A percentile compares a stretch with the other conserved stretches of the same genome.
Conservation (phyloP, 1,140 invertebrate species). For the Ectropis grisescens region DNA sequence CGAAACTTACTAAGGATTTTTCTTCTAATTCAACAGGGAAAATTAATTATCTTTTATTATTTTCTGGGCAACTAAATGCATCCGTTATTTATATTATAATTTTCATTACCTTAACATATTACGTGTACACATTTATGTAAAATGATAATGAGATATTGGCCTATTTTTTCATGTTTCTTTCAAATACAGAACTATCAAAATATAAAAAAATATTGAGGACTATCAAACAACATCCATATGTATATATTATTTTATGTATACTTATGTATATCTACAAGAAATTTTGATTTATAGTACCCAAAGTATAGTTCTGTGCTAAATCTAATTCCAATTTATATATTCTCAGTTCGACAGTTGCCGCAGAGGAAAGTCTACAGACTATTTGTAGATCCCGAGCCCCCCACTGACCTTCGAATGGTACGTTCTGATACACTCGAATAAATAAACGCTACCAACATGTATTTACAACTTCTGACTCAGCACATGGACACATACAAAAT, state of each 20-base stretch:
- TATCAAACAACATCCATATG: constrained; percentile 68
- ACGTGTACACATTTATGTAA: constrained; percentile 50
- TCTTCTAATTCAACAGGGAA: too few relatives aligned
- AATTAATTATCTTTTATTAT: too few relatives aligned
- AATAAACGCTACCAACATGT: constrained; percentile 57
- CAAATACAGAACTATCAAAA: constrained; percentile 72
- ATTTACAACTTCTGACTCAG: constrained; percentile 63
- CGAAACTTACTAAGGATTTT: constrained; percentile 54
- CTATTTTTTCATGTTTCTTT: constrained; percentile 58
- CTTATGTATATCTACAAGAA: constrained; percentile 62
- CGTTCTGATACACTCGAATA: constrained; percentile 48
- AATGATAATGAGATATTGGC: constrained; percentile 66
- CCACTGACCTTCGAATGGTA: constrained; percentile 43
- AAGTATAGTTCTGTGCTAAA: constrained; percentile 61
- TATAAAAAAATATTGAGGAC: constrained; percentile 71
- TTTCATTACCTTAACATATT: constrained; percentile 47
- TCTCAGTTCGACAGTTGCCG: constrained; percentile 48
- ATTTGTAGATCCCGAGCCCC: too few relatives aligned
- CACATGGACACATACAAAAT: constrained; percentile 65
- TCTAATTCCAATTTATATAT: constrained; percentile 51
- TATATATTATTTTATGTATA: constrained; percentile 61
- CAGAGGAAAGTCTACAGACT: too few relatives aligned
- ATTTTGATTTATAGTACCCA: constrained; percentile 58
- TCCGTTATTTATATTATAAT: constrained; percentile 48
- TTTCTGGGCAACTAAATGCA: constrained; percentile 63